phyloP scores from a whole-genome alignment of 64 coral and sea anemone genomes.

The Porites australiensis region DNA sequence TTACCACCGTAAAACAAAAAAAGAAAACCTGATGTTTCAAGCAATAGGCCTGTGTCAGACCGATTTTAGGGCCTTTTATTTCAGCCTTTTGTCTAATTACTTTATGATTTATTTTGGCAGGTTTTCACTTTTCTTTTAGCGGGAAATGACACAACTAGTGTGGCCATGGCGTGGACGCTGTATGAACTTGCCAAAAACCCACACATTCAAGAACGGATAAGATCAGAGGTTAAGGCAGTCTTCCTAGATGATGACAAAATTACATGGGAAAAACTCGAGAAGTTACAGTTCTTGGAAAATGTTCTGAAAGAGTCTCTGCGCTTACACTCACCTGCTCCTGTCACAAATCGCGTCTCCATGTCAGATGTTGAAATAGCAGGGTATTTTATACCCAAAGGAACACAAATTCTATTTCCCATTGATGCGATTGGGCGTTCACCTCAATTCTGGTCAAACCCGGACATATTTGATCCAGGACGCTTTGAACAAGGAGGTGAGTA shows the following conservation, averaged over 20 bases:
- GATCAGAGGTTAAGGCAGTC: conserved; percentile 10
- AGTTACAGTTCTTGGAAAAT: conserved; percentile 65
- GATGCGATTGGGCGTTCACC: conserved; percentile 34
- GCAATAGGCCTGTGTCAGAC: not conserved
- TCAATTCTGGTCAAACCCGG: conserved; percentile 70
- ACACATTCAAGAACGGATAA: conserved; percentile 52
- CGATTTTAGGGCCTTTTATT: no score
- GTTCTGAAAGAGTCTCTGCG: conserved; percentile 78
- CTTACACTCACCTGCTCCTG: conserved; percentile 49
- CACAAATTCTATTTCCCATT: conserved; percentile 22
- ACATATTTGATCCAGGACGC: conserved; percentile 62
- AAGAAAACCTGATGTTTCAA: not conserved
- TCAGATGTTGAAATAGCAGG: conserved; percentile 54
- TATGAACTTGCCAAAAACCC: conserved; percentile 75
- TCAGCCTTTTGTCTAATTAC: no score
- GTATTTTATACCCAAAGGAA: conserved; percentile 61
- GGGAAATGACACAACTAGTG: conserved; percentile 78
- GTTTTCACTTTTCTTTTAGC: conserved; percentile 57
- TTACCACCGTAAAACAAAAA: no score
- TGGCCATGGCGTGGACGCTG: conserved; percentile 72
- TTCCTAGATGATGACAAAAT: not conserved
- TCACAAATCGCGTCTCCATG: conserved; percentile 10
- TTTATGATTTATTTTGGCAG: not conserved
- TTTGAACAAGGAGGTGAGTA: conserved; percentile 61
- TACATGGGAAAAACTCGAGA: conserved; percentile 53